Evolutionary conservation across 2,888 invertebrate species (phyloP).

Genomic region (Tortrix viridana): DNA sequence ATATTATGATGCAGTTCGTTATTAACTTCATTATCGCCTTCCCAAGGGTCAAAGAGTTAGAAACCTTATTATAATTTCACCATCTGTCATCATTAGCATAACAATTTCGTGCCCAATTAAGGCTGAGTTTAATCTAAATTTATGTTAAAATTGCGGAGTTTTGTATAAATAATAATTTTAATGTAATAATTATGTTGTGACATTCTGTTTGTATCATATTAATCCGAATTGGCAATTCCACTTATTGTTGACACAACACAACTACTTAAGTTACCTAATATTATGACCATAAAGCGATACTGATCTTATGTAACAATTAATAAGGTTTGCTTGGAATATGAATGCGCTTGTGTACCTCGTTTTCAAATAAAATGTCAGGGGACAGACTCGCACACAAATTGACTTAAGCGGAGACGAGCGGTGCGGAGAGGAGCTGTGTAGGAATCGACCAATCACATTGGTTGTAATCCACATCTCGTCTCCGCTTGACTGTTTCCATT

Average conservation of each 20-base stretch:
- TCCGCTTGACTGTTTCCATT: too few relatives aligned
- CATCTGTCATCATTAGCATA: conserved; percentile 2
- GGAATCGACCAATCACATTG: too few relatives aligned
- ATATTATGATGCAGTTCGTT: not conserved
- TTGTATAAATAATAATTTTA: not conserved
- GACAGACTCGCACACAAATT: too few relatives aligned
- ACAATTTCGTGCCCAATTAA: conserved; percentile 12
- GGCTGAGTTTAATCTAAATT: not conserved
- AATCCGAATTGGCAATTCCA: conserved; percentile 23
- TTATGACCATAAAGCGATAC: conserved; percentile 1
- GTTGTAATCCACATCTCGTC: too few relatives aligned
- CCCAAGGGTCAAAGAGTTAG: not conserved
- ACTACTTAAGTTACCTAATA: conserved; percentile 26
- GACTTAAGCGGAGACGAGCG: too few relatives aligned
- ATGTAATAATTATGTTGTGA: conserved; percentile 24
- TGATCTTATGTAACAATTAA: conserved; percentile 21
- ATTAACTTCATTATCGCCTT: not conserved
- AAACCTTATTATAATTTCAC: conserved; percentile 8
- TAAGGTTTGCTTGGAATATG: conserved; percentile 15
- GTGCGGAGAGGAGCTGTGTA: too few relatives aligned
- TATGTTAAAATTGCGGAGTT: conserved; percentile 4
- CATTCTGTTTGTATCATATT: conserved; percentile 30
- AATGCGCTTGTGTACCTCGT: not conserved
- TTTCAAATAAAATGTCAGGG: too few relatives aligned
- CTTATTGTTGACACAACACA: conserved; percentile 32